These are phyloP conservation scores for Heterodera schachtii DNA, from an alignment of 1,140 invertebrate species.

Conservation along the genomic window DNA sequence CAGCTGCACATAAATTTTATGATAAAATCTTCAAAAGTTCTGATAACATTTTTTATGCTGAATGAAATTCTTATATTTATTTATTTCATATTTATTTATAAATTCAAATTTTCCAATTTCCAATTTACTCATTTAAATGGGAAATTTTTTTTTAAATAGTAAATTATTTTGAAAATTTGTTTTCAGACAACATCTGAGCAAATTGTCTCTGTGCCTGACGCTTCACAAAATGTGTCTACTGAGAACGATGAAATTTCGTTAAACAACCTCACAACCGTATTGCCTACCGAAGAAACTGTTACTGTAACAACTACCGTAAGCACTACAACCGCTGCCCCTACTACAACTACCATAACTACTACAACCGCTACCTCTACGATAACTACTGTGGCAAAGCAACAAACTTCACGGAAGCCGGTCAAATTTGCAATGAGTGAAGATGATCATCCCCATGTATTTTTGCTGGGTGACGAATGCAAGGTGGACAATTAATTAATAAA, in stretches of 20 bases:
- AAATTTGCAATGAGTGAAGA: conserved; percentile 34
- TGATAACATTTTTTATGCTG: no score
- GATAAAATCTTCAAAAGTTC: no score
- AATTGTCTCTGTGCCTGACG: not conserved
- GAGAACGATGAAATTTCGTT: no score
- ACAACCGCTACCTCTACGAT: not conserved
- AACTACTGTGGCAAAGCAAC: not conserved
- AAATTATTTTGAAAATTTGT: not conserved
- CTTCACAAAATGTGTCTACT: not conserved
- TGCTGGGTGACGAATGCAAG: conserved; percentile 43
- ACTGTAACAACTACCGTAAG: no score
- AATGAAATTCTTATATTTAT: no score
- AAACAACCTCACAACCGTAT: no score
- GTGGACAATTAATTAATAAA: not conserved
- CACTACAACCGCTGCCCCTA: not conserved
- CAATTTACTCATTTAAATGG: not conserved
- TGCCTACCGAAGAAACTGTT: no score
- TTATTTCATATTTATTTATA: no score
- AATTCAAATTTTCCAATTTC: not conserved
- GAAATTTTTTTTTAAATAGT: not conserved
- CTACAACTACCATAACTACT: not conserved
- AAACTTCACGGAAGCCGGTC: conserved; percentile 17
- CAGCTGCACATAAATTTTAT: no score
- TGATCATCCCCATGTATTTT: conserved; percentile 29
- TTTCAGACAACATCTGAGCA: not conserved